Evolutionary conservation across 2,888 invertebrate species (phyloP).

Genomic region (Acanthoscelides obtectus): DNA sequence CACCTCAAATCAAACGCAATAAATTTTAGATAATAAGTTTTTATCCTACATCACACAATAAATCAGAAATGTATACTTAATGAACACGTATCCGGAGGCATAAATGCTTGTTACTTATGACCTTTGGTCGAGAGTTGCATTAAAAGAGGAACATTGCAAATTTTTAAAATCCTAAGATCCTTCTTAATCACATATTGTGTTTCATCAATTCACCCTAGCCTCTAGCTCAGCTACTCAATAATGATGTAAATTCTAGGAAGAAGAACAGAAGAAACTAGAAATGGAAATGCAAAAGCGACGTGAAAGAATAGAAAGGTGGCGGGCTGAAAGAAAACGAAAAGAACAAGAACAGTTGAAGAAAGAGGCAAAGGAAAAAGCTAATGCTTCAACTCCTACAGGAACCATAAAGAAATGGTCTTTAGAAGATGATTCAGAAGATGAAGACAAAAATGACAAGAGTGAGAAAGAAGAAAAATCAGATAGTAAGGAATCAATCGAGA

Average conservation of each 20-base stretch:
- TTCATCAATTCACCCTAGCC: too few species aligned
- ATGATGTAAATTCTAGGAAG: constrained; percentile 72
- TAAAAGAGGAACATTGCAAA: too few species aligned
- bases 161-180: too few species aligned
- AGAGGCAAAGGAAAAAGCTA: constrained; percentile 63
- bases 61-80: too few species aligned
- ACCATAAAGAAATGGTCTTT: constrained; percentile 86
- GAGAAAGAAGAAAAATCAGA: constrained; percentile 31
- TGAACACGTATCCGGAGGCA: too few species aligned
- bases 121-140: too few species aligned
- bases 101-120: too few species aligned
- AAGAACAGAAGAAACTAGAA: constrained; percentile 85
- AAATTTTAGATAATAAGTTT: too few species aligned
- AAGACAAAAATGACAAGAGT: constrained; percentile 51
- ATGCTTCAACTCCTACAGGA: constrained; percentile 43
- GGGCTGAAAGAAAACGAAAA: constrained; percentile 87
- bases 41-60: too few species aligned
- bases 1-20: too few species aligned
- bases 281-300: constrained; percentile 93
- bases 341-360: constrained; percentile 77
- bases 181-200: too few species aligned
- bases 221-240: too few species aligned
- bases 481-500: constrained; percentile 16
- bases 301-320: constrained; percentile 93
- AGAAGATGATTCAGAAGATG: constrained; percentile 94